Evolutionary conservation across 2,113 vertebrate genomes (phyloP), one percentile per base, ranked within the genome.

Genomic region (Triplophysa rosa): DNA sequence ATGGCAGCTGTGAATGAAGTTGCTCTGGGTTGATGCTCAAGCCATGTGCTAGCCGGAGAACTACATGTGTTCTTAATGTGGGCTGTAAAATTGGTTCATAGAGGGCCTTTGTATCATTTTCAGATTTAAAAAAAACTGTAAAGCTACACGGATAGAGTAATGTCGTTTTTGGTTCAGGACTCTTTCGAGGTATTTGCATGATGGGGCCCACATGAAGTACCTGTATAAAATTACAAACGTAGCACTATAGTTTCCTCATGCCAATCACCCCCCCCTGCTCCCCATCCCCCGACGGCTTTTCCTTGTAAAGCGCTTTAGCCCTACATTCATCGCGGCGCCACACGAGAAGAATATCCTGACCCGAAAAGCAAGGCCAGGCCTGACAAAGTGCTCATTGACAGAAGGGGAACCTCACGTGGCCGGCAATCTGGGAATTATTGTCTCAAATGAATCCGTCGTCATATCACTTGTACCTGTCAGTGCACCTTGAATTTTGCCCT

Each of bases 401-500:
- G 67, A 42, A 80, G 67, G 69, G 23, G 45, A 78, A 52, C 52
- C 80, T 83, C 62, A 9, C 2, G 72, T 73, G 37, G 4, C 4
- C 2, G 0, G 54, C 81, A 81, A 70, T 76, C 85, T 77, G 54
- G 69, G 78, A 84, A 89, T 83, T 83, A 85, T 67, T 45, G 8
- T 49, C 70, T 73, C 85, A 74, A 90, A 71, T 87, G 42, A 89
- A 88, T 90, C 89, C 84, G 79, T 91, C 87, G 82, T 84, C 83
- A 1, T 14, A 70, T 5, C 23, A 85, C 84, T 87, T 88, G 72
- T 88, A 83, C 56, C 86, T 83, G 86, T 88, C 89, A 88, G 62
- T 77, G 9, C 2, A 62, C 13, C 68, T 83, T 72, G 84, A 88
- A 59, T 80, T 45, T 9, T 47, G 45, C 64, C 71, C 58, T 75